Evolutionary conservation across 2,113 vertebrate genomes (phyloP), one percentile per base, ranked within the genome.

Genomic region (Galemys pyrenaicus): DNA sequence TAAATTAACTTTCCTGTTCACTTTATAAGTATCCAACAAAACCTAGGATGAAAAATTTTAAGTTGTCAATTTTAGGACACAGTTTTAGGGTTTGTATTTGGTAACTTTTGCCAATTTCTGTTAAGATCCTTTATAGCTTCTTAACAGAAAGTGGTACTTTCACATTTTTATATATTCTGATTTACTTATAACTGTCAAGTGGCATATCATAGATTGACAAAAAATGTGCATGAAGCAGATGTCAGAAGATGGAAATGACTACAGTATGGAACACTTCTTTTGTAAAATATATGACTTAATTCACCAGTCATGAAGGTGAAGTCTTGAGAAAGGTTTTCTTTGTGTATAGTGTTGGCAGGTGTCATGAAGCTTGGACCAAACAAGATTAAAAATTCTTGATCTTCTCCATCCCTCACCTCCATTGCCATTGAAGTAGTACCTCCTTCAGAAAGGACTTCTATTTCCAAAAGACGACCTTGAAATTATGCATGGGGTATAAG

Each of bases 71-170:
- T 97, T 24, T 1, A 96, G 37, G 89, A 35, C 93, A 89, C 20
- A 97, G 93, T 92, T 5, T 62, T 93, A 80, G 71, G 65, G 37
- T 0, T 37, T 94, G 35, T 94, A 68, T 22, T 87, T 96, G 44
- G 67, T 96, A 78, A 58, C 24, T 96, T 97, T 90, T 95, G 92
- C 95, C 93, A 85, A 32, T 90, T 98, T 87, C 91, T 2, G 0
- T 93, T 96, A 96, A 67, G 94, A 79, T 32, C 10, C 20, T 94
- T 95, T 96, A 81, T 9, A 87, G 91, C 77, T 93, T 91, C 82
- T 92, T 96, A 97, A 95, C 88, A 67, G 95, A 87, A 94, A 97
- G 44, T 84, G 0, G 84, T 73, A 93, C 71, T 79, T 97, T 91
- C 78, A 56, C 68, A 80, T 41, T 97, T 97, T 95, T 70, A 67